Base-by-base conservation (phyloP, 92 coral and sea anemone genomes). In the Diadumene lineata region DNA sequence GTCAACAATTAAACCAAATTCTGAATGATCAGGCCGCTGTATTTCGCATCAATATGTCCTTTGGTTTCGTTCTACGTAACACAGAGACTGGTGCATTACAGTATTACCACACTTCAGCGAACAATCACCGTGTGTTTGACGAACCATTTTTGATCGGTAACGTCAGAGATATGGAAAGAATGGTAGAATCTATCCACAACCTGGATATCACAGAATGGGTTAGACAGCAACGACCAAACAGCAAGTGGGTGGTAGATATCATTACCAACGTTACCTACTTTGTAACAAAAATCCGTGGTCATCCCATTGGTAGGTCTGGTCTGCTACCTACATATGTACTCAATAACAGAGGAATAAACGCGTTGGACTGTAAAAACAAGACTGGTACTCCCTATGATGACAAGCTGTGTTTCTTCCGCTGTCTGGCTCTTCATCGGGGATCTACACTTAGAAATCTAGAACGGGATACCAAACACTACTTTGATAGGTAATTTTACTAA, bases 341-440 rank as follows among this genome's bases (percentile, higher is more conserved):
- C 1, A 19, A 51, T 22, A 72, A 72, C 64, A 48, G 38, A 48
- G 77, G 25, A n/a, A 21, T 72, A 1, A 34, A 27, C 15, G 8
- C 34, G 13, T 30, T 72, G 24, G 77, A 72, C 7, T 17, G 57
- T 0, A 23, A 32, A 26, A 8, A 15, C 0, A 55, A 72, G 0
- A 50, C 77, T 22, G 77, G 77, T 0, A 17, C 61, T 9, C 61
- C 66, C 15, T 82, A 87, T 71, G 23, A 73, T 2, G 87, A 87
- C 63, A 64, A 68, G 34, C 28, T 82, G 19, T 82, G 87, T 28
- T 81, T 82, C 68, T 81, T 81, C 50, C 70, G 84, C 61, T 22
- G 72, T 19, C 68, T 82, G 53, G 84, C 87, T n/a, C 24, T 87
- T 6, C 84, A 82, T 55, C 68, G 68, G 2, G 82, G 92, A 0